phyloP scores from a whole-genome alignment of 2,797 vertebrate genomes.

The Phrynocephalus guinanensis region DNA sequence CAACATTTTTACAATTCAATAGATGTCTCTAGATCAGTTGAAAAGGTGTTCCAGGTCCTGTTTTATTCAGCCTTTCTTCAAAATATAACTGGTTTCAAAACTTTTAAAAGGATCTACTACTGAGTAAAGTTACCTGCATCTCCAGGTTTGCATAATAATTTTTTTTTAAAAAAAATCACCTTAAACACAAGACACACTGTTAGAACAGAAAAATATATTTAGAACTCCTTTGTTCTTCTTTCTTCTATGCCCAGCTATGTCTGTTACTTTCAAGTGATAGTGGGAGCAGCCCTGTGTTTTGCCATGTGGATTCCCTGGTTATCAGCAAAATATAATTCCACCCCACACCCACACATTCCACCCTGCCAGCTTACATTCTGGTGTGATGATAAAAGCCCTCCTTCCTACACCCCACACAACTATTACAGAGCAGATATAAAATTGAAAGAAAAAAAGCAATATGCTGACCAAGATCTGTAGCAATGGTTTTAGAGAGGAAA shows the following conservation, averaged over 20 bases:
- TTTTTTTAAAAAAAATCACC: slow-evolving; percentile 5
- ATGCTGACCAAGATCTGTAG: background rate
- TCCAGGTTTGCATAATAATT: rapidly evolving
- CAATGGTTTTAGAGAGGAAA: background rate
- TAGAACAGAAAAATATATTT: slow-evolving; percentile 14
- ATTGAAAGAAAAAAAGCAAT: background rate
- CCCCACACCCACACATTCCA: background rate
- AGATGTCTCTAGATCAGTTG: background rate
- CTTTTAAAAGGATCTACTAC: background rate
- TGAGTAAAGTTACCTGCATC: background rate
- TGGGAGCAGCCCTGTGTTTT: rapidly evolving
- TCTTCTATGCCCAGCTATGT: rapidly evolving
- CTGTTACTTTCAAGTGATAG: background rate
- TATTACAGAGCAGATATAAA: slow-evolving; percentile 1
- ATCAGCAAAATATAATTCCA: background rate
- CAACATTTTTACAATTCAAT: background rate
- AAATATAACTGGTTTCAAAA: background rate
- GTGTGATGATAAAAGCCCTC: background rate
- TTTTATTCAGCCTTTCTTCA: rapidly evolving
- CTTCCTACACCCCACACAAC: background rate
- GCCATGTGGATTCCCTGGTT: background rate
- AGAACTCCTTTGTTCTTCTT: slow-evolving; percentile 65
- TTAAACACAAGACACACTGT: background rate
- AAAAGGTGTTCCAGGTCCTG: background rate
- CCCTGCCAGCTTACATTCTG: background rate